phyloP scores from a whole-genome alignment of 2,888 invertebrate genomes.

The Cantharis lateralis region DNA sequence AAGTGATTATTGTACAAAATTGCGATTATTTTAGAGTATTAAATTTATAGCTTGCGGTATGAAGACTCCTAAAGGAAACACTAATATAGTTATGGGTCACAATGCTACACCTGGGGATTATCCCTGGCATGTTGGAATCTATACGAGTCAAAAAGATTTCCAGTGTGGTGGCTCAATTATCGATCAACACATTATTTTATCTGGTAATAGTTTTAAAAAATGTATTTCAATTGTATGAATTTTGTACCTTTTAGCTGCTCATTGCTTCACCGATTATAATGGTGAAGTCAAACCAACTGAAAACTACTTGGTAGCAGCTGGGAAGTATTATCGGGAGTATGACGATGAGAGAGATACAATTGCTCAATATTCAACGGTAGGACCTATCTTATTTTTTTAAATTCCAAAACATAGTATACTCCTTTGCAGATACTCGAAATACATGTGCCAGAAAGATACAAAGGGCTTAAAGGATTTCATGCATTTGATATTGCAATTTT shows the following conservation, averaged over 20 bases:
- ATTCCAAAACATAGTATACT: not conserved
- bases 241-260: not conserved
- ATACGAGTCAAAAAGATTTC: not conserved
- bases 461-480: slow-evolving; percentile 37
- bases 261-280: not conserved
- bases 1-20: not conserved
- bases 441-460: slow-evolving; percentile 34
- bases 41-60: not conserved
- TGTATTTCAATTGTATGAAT: no score
- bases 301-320: not conserved
- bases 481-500: slow-evolving; percentile 49
- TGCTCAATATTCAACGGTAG: not conserved
- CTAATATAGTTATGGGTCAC: not conserved
- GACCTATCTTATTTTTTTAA: not conserved
- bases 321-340: not conserved
- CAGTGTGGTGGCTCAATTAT: not conserved
- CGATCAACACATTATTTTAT: not conserved
- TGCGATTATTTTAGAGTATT: no score
- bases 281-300: not conserved
- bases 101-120: not conserved
- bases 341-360: not conserved
- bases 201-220: not conserved
- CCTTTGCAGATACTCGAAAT: slow-evolving; percentile 36
- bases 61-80: not conserved
- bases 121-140: not conserved